Percentiles rank a stretch among this genome's conserved stretches.
phyloP scores from a whole-genome alignment of 2,888 invertebrate species.

The Lasioglossum malachurum region DNA sequence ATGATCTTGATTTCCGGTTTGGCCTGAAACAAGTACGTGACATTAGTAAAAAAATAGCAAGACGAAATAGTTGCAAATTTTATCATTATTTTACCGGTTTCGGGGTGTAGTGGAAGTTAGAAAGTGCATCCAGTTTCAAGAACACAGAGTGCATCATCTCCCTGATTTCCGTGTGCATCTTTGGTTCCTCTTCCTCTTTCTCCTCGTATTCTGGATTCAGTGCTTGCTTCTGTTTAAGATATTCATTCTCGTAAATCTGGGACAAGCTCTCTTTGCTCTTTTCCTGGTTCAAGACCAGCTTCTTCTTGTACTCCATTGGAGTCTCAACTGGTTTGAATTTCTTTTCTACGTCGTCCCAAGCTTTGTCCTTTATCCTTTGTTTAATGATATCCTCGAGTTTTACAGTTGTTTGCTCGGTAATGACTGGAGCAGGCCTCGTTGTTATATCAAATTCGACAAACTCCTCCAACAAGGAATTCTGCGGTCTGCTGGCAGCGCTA shows the following conservation, averaged over 20 bases:
- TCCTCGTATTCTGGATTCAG: constrained; percentile 86
- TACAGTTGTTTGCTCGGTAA: constrained; percentile 95
- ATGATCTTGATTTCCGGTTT: constrained; percentile 96
- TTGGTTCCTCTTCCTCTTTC: constrained; percentile 89
- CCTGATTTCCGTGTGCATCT: constrained; percentile 92
- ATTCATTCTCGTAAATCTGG: constrained; percentile 97
- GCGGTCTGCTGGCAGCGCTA: constrained; percentile 91
- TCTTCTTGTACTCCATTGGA: constrained; percentile 94
- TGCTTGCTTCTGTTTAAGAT: constrained; percentile 89
- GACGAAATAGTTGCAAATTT: neutral
- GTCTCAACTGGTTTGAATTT: constrained; percentile 94
- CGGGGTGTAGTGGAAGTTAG: constrained; percentile 98
- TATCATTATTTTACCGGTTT: constrained; percentile 87
- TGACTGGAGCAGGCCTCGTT: constrained; percentile 93
- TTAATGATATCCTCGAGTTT: constrained; percentile 96
- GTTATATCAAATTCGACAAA: constrained; percentile 95
- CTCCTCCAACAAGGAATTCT: constrained; percentile 97
- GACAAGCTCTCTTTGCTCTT: constrained; percentile 97
- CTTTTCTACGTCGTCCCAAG: constrained; percentile 96
- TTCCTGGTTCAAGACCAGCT: constrained; percentile 95
- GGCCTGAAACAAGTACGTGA: constrained; percentile 85
- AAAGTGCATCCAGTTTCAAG: constrained; percentile 94
- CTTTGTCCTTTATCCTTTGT: constrained; percentile 96
- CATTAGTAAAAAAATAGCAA: neutral
- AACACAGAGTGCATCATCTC: constrained; percentile 92